Evolutionary conservation across 2,797 vertebrate genomes (phyloP).

Genomic region (Aplochiton taeniatus): DNA sequence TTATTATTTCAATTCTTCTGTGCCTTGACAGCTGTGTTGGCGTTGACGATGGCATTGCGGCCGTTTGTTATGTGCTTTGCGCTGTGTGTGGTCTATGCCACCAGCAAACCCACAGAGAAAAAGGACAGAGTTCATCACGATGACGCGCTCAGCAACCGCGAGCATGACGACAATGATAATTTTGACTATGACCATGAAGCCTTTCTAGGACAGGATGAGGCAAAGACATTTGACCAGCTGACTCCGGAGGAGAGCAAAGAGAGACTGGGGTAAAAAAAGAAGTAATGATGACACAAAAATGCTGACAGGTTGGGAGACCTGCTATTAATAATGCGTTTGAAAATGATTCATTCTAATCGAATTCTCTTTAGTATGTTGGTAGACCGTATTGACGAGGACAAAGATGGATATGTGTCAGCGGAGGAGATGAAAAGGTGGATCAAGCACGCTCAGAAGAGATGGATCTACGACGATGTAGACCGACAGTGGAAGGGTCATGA

Average conservation of each 20-base stretch:
- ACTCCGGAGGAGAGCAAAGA: slow-evolving; percentile 98
- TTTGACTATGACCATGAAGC: slow-evolving; percentile 99
- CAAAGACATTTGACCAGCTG: slow-evolving; percentile 95
- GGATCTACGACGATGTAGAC: slow-evolving; percentile 98
- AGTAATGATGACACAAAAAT: too few species aligned
- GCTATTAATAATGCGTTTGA: too few species aligned
- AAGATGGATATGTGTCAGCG: slow-evolving; percentile 88
- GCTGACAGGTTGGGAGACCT: too few species aligned
- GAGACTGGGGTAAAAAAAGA: slow-evolving; percentile 61
- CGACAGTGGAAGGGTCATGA: slow-evolving; percentile 97
- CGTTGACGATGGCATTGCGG: slow-evolving; percentile 76
- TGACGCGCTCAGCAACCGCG: slow-evolving; percentile 84
- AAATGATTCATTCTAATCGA: too few species aligned
- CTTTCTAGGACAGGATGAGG: slow-evolving; percentile 93
- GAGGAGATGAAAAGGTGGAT: slow-evolving; percentile 96
- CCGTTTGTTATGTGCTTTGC: slow-evolving; percentile 83
- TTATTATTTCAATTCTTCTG: not conserved
- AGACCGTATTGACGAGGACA: slow-evolving; percentile 91
- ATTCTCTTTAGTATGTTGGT: slow-evolving; percentile 86
- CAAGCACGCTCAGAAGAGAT: slow-evolving; percentile 95
- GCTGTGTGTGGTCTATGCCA: slow-evolving; percentile 81
- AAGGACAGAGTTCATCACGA: slow-evolving; percentile 92
- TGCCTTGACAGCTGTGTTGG: slow-evolving; percentile 22
- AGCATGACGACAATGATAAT: slow-evolving; percentile 86
- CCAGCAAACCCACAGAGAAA: slow-evolving; percentile 93